Evolutionary conservation across 2,888 invertebrate species (phyloP).

Genomic region (Dynastes maya): DNA sequence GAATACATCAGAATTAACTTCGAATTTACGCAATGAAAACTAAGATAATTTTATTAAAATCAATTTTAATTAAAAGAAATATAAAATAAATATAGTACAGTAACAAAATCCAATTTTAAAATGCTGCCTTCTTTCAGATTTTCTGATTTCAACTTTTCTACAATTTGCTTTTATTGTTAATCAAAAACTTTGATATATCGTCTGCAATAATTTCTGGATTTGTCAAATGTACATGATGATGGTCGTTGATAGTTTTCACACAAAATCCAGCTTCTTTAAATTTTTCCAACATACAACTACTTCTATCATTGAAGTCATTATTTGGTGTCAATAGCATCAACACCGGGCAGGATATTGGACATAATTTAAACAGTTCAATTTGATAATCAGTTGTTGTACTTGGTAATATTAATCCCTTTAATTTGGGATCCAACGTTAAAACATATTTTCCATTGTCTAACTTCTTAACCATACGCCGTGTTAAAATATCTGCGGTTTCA

Average conservation of each 20-base stretch:
- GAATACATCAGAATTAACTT: neutral
- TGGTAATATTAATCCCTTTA: slow-evolving; percentile 39
- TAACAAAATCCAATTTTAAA: neutral
- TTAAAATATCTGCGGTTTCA: slow-evolving; percentile 37
- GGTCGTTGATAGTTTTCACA: slow-evolving; percentile 43
- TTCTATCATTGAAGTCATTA: slow-evolving; percentile 33
- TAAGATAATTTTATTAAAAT: neutral
- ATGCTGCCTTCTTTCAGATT: too few relatives aligned
- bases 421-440: slow-evolving; percentile 43
- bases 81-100: neutral
- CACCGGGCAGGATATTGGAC: slow-evolving; percentile 43
- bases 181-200: slow-evolving; percentile 38
- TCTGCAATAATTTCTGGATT: slow-evolving; percentile 41
- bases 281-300: slow-evolving; percentile 14
- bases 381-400: slow-evolving; percentile 24
- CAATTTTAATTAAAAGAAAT: neutral
- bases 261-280: slow-evolving; percentile 43
- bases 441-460: slow-evolving; percentile 46
- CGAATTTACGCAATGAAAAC: neutral
- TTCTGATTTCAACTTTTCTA: neutral
- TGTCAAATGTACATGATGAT: slow-evolving; percentile 46
- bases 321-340: slow-evolving; percentile 45
- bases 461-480: slow-evolving; percentile 36
- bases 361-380: slow-evolving; percentile 26
- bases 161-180: slow-evolving; percentile 5